Conservation (phyloP, 2,797 vertebrate genomes). For the Toxotes lorentzi region DNA sequence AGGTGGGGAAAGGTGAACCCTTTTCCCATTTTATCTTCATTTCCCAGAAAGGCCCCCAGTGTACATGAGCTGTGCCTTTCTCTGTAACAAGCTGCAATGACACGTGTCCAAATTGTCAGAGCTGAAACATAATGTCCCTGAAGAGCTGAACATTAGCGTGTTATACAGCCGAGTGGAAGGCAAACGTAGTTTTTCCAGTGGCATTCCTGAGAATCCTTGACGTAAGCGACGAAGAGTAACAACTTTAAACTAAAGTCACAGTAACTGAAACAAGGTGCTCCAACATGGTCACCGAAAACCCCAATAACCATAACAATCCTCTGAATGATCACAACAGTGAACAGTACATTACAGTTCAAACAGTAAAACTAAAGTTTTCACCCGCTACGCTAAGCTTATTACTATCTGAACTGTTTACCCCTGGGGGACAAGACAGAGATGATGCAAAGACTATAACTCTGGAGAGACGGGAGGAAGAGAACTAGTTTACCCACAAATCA, state of each 20-base stretch:
- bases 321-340: not conserved
- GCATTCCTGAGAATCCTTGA: not conserved
- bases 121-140: not conserved
- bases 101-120: not conserved
- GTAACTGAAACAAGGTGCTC: slow-evolving; percentile 42
- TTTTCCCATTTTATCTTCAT: not conserved
- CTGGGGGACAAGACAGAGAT: slow-evolving; percentile 27
- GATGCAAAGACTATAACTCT: slow-evolving; percentile 26
- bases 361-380: slow-evolving; percentile 9
- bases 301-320: slow-evolving; percentile 11
- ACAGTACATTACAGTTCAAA: not conserved
- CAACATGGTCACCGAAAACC: not conserved
- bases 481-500: slow-evolving; percentile 12
- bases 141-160: not conserved
- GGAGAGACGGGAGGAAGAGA: slow-evolving; percentile 2
- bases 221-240: not conserved
- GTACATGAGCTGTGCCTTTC: not conserved
- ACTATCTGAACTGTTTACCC: not conserved
- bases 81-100: not conserved
- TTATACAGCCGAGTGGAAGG: not conserved
- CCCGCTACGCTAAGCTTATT: not conserved
- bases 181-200: not conserved
- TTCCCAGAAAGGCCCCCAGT: not conserved
- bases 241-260: not conserved
- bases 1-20: not conserved